A percentile compares a stretch with the other conserved stretches of the same genome.
phyloP scores from a whole-genome alignment of 1,140 invertebrate species.

The Gryon sp. region DNA sequence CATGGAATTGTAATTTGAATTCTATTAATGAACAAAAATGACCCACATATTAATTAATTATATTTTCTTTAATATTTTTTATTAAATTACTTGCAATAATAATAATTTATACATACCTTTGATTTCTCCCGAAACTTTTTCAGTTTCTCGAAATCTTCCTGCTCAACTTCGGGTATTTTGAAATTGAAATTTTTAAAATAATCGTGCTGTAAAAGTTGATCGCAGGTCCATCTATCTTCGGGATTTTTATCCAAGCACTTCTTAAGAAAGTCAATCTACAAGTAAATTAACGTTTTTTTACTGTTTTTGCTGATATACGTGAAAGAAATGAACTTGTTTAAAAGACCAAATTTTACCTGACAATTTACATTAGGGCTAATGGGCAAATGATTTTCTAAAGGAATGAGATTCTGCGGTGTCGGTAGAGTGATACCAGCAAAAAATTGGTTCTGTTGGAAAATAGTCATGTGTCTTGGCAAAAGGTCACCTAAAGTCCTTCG shows the following conservation, averaged over 20 bases:
- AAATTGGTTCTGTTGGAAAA: conserved; percentile 97
- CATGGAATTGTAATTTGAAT: conserved; percentile 80
- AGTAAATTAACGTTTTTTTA: conserved; percentile 19
- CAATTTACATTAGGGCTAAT: conserved; percentile 82
- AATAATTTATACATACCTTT: conserved; percentile 74
- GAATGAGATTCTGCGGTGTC: conserved; percentile 91
- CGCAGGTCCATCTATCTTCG: conserved; percentile 92
- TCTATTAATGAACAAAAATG: conserved; percentile 72
- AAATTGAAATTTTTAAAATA: conserved; percentile 92
- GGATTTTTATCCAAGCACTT: conserved; percentile 98
- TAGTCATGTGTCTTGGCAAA: conserved; percentile 94
- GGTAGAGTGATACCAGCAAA: conserved; percentile 95
- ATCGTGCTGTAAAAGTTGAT: conserved; percentile 92
- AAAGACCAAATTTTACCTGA: conserved; percentile 63
- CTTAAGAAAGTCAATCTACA: conserved; percentile 91
- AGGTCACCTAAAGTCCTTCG: conserved; percentile 94
- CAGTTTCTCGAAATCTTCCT: conserved; percentile 85
- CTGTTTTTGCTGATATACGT: background rate
- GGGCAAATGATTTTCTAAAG: conserved; percentile 91
- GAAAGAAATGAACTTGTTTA: too few relatives aligned
- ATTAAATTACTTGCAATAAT: conserved; percentile 1
- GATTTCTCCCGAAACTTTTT: conserved; percentile 82
- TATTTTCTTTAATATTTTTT: conserved; percentile 13
- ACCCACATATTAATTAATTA: background rate
- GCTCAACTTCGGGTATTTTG: conserved; percentile 85